Evolutionary conservation across 2,888 invertebrate genomes (phyloP).

Genomic region (Epinotia demarniana): DNA sequence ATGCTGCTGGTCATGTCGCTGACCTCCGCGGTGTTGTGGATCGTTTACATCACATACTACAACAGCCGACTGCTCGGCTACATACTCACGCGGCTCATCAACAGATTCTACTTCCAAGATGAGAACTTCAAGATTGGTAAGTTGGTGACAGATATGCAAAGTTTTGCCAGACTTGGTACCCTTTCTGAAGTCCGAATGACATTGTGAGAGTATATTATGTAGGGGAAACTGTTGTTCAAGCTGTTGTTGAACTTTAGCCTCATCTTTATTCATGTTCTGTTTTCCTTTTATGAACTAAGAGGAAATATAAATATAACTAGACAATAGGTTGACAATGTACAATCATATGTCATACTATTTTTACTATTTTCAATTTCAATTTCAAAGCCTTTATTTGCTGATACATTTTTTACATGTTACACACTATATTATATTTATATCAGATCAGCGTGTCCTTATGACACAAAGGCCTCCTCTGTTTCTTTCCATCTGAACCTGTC

Average conservation of each 20-base stretch:
- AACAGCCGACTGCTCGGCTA: conserved; percentile 96
- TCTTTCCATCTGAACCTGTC: too few species aligned
- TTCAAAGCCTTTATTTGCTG: too few species aligned
- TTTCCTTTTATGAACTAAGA: neutral
- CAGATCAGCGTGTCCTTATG: too few species aligned
- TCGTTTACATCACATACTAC: conserved; percentile 97
- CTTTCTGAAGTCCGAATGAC: conserved; percentile 3
- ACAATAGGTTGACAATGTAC: neutral
- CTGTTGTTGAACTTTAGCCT: conserved; percentile 23
- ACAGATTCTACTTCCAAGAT: conserved; percentile 93
- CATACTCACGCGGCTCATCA: conserved; percentile 94
- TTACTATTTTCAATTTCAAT: too few species aligned
- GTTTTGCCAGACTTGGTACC: neutral
- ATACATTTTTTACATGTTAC: too few species aligned
- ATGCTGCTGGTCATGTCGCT: conserved; percentile 91
- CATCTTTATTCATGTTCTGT: conserved; percentile 22
- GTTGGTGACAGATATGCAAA: conserved; percentile 52
- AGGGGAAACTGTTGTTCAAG: neutral
- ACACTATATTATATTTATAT: too few species aligned
- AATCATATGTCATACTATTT: too few species aligned
- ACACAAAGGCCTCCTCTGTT: too few species aligned
- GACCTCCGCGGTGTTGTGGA: conserved; percentile 94
- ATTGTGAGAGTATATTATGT: neutral
- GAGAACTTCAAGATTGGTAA: conserved; percentile 96
- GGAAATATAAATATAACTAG: neutral